These are phyloP conservation scores for Caenorhabditis panamensis DNA, from an alignment of 2,888 invertebrate species.

Conservation along the genomic window DNA sequence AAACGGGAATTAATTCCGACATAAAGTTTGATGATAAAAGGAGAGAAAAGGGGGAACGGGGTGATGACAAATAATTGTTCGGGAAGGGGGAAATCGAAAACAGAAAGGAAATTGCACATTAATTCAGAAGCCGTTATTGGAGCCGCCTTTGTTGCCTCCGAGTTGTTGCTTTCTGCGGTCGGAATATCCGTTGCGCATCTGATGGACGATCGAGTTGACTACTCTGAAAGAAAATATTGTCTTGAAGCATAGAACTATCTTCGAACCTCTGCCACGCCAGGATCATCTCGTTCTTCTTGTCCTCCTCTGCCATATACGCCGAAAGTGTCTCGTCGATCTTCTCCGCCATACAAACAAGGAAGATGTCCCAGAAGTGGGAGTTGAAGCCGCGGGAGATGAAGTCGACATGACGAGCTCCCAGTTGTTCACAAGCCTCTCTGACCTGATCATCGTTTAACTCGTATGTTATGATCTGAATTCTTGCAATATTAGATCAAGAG, in stretches of 20 bases:
- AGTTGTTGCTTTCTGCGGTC: slow-evolving; percentile 65
- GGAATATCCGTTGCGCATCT: slow-evolving; percentile 70
- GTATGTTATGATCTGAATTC: slow-evolving; percentile 61
- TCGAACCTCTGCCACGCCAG: slow-evolving; percentile 73
- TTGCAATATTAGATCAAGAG: too few relatives aligned
- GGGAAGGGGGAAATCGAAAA: neutral
- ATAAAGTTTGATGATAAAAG: slow-evolving; percentile 11
- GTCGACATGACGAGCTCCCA: slow-evolving; percentile 71
- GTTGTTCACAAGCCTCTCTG: slow-evolving; percentile 65
- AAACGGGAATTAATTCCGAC: slow-evolving; percentile 6
- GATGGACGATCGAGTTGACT: slow-evolving; percentile 68
- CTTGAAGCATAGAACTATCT: too few relatives aligned
- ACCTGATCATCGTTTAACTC: slow-evolving; percentile 66
- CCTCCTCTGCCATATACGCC: slow-evolving; percentile 61
- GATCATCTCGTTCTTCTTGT: slow-evolving; percentile 66
- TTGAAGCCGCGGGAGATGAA: slow-evolving; percentile 73
- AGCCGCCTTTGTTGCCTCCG: slow-evolving; percentile 42
- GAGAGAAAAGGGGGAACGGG: neutral
- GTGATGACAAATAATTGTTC: neutral
- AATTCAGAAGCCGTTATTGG: slow-evolving; percentile 43
- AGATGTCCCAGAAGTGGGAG: slow-evolving; percentile 72
- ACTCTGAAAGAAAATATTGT: slow-evolving; percentile 68
- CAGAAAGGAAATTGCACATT: neutral
- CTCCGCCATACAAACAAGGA: slow-evolving; percentile 69
- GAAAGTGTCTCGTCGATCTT: slow-evolving; percentile 68